Percentiles rank a stretch among this genome's conserved stretches.
These are phyloP conservation scores for Gallinago paraguaiae DNA, from an alignment of 2,113 vertebrate species.

Conservation along the genomic window DNA sequence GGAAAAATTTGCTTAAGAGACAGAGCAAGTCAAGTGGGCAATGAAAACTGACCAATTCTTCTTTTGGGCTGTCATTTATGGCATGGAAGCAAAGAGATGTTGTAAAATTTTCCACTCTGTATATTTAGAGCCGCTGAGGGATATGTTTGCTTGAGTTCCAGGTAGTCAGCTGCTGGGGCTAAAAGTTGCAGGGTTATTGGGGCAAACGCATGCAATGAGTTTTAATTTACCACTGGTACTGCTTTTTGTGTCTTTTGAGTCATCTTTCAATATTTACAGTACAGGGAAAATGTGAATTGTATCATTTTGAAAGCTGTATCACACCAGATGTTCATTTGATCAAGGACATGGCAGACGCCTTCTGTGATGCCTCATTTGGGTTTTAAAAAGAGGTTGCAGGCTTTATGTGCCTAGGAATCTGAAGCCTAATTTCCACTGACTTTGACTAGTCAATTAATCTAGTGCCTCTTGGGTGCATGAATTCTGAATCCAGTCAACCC, in stretches of 20 bases:
- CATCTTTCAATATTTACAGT: background rate
- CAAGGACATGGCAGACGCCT: background rate
- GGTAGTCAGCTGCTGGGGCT: background rate
- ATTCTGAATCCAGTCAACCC: background rate
- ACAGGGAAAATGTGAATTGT: background rate
- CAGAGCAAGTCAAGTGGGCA: background rate
- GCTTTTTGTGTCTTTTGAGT: background rate
- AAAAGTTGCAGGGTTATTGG: background rate
- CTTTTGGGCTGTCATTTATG: background rate
- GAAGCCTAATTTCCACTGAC: background rate
- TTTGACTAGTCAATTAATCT: background rate
- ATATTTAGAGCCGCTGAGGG: background rate
- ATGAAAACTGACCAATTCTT: background rate
- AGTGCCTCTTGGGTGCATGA: background rate
- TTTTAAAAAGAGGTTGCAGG: background rate
- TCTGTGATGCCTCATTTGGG: background rate
- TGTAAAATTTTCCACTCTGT: background rate
- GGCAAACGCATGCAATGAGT: background rate
- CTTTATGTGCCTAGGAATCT: background rate
- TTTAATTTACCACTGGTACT: background rate
- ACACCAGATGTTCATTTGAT: background rate
- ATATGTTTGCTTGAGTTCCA: rapidly evolving
- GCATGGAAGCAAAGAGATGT: background rate
- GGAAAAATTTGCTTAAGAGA: background rate
- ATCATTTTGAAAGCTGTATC: background rate